Percentiles rank a stretch among this genome's conserved stretches.
These are phyloP conservation scores for Formicarius rufipectus DNA, from an alignment of 2,113 vertebrate species.

Conservation along the genomic window DNA sequence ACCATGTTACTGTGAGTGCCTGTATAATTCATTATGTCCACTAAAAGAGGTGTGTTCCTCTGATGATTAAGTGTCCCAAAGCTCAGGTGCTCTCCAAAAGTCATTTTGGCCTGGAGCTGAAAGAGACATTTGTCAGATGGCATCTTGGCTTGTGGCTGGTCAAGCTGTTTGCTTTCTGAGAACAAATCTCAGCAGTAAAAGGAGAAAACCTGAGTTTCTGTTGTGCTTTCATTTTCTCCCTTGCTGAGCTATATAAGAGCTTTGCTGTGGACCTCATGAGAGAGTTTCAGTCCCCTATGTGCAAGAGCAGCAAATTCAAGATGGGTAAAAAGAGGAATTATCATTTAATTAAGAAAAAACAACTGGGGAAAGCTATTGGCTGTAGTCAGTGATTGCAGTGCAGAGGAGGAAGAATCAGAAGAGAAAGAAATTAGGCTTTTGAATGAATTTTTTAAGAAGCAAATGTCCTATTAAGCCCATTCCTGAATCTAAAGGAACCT, in stretches of 20 bases:
- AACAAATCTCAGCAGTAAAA: not conserved
- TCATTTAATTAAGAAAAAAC: not conserved
- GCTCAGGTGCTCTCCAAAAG: not conserved
- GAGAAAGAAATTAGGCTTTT: not conserved
- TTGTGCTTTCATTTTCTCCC: not conserved
- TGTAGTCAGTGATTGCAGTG: not conserved
- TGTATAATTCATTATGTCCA: accelerated
- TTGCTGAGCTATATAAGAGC: not conserved
- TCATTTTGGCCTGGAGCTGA: not conserved
- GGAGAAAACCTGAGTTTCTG: not conserved
- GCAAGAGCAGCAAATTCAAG: not conserved
- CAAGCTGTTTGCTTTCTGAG: not conserved
- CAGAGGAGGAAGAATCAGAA: not conserved
- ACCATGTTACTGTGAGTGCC: not conserved
- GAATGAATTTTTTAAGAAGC: not conserved
- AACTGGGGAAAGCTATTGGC: not conserved
- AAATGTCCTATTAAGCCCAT: not conserved
- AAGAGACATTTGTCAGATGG: not conserved
- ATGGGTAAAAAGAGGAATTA: not conserved
- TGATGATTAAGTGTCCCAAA: not conserved
- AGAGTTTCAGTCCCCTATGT: not conserved
- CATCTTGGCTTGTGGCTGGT: not conserved
- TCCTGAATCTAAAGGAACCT: not conserved
- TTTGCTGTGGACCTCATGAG: not conserved
- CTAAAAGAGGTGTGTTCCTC: not conserved